Evolutionary conservation across 1,140 invertebrate species (phyloP).

Genomic region (Drosophila fuyamai): DNA sequence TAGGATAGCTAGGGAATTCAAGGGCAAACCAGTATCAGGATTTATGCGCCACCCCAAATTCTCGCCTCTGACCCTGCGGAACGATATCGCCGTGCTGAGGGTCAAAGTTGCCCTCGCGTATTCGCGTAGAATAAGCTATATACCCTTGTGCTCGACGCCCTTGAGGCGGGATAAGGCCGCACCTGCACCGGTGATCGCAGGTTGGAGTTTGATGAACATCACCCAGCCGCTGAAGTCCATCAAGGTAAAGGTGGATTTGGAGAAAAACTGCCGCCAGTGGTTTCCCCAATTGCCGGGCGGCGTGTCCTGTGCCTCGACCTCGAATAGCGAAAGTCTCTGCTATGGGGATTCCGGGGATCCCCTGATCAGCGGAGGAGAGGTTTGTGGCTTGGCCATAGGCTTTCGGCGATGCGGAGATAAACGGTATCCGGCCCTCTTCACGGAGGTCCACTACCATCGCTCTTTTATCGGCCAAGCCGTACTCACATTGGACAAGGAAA

Average conservation of each 20-base stretch:
- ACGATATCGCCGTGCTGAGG: conserved; percentile 23
- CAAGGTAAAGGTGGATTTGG: not conserved
- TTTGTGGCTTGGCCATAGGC: conserved; percentile 24
- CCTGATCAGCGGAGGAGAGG: conserved; percentile 1
- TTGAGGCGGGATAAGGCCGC: not conserved
- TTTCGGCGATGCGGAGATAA: conserved; percentile 9
- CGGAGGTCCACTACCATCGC: conserved; percentile 19
- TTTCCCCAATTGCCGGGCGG: conserved; percentile 7
- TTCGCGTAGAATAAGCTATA: conserved; percentile 3
- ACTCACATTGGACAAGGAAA: conserved; percentile 2
- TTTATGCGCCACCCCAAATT: conserved; percentile 4
- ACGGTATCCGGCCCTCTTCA: conserved; percentile 17
- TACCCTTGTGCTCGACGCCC: conserved; percentile 1
- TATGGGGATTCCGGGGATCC: conserved; percentile 32
- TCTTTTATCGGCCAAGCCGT: conserved; percentile 16
- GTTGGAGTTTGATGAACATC: conserved; percentile 6
- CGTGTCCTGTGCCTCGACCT: not conserved
- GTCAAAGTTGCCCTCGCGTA: not conserved
- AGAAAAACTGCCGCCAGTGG: not conserved
- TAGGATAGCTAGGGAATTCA: not conserved
- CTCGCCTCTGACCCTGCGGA: not conserved
- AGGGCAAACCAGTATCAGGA: conserved; percentile 1
- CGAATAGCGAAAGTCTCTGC: not conserved
- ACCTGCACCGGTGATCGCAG: not conserved
- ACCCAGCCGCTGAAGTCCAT: not conserved